Evolutionary conservation across 2,113 vertebrate genomes (phyloP), one percentile per base, ranked within the genome.

Genomic region (Bufo gargarizans): DNA sequence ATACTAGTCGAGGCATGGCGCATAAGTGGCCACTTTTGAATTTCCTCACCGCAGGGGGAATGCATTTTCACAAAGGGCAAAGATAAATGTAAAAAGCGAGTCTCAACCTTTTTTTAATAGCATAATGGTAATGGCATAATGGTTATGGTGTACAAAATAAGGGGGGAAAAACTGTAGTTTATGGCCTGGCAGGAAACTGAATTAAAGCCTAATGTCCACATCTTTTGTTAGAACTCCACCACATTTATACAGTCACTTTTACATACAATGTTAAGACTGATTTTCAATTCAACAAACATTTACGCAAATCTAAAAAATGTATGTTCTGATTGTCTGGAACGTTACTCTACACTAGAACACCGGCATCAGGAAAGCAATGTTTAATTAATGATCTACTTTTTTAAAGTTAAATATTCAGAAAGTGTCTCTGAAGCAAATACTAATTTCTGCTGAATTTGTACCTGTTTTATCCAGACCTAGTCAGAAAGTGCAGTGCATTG

Each of bases 1-100:
- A 63, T 59, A 55, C 69, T 55, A n/a, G 33, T 55, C 88, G 47
- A 11, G 89, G 74, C 45, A 20, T n/a, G 49, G 74, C 88, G 89
- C 16, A 0, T 91, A 92, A 94, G 85, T 86, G 91, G 91, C 76
- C 86, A 88, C 87, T 93, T 94, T 81, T 92, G 59, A 49, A 91
- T 50, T 86, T 90, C 50, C 22, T 49, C 90, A 90, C 91, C 55
- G 81, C 88, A 87, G 92, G 91, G 87, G 90, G 92, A 89, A 92
- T 89, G 83, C 89, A 93, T 90, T 93, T 94, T 92, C 90, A 90
- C 74, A 92, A 95, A 93, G 92, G 91, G 91, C 91, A 93, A 88
- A 91, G 63, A 58, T 77, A 91, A 84, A 91, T 89, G 77, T 90
- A 89, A 92, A 93, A 90, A 77, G 89, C 80, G 88, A 93, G 84